Percentiles rank a stretch among this genome's conserved stretches.
These are phyloP conservation scores for Megalops atlanticus DNA, from an alignment of 2,113 vertebrate species.

Conservation along the genomic window DNA sequence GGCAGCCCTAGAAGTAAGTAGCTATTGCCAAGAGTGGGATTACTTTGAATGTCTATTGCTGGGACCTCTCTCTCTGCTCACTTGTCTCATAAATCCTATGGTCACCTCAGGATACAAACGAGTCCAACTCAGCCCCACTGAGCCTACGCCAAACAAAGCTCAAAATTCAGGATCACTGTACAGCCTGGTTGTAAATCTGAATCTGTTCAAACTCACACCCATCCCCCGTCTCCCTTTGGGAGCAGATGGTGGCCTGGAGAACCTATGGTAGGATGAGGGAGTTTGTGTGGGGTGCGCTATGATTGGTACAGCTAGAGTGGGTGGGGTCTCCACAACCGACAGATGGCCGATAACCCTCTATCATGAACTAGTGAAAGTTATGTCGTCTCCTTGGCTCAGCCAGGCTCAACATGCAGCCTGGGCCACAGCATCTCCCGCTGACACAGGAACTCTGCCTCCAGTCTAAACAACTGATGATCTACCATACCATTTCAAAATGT, in stretches of 20 bases:
- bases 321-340: neutral
- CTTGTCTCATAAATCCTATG: neutral
- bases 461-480: neutral
- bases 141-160: slow-evolving; percentile 1
- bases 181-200: neutral
- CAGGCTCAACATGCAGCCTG: neutral
- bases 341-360: slow-evolving; percentile 19
- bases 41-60: neutral
- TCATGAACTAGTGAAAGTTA: slow-evolving; percentile 18
- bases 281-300: neutral
- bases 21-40: slow-evolving; percentile 6
- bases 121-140: neutral
- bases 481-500: neutral
- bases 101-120: slow-evolving; percentile 7
- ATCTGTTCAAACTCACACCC: neutral
- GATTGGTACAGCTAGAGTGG: slow-evolving; percentile 18
- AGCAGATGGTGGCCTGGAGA: slow-evolving; percentile 33
- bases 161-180: slow-evolving; percentile 18
- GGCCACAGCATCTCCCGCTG: neutral
- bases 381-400: slow-evolving; percentile 11
- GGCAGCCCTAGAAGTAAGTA: neutral
- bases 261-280: neutral
- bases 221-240: neutral
- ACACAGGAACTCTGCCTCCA: neutral
- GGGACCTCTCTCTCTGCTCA: neutral